Evolutionary conservation across 2,888 invertebrate species (phyloP).

Genomic region (Lycophotia porphyrea): DNA sequence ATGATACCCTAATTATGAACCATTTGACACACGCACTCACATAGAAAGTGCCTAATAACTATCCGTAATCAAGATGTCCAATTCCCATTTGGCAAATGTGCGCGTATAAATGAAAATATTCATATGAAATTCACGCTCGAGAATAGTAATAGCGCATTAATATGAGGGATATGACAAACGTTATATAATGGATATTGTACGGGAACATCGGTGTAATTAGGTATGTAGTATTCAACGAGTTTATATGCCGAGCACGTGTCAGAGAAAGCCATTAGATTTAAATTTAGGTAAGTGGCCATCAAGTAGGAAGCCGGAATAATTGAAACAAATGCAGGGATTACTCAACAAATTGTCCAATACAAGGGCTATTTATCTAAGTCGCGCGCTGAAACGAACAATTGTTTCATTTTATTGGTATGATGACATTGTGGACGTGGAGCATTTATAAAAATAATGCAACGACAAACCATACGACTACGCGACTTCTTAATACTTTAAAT

Average conservation of each 20-base stretch:
- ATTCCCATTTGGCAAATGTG: slow-evolving; percentile 66
- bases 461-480: not conserved
- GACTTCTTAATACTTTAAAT: not conserved
- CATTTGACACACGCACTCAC: slow-evolving; percentile 85
- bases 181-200: slow-evolving; percentile 72
- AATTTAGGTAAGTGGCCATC: slow-evolving; percentile 81
- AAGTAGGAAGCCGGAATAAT: slow-evolving; percentile 87
- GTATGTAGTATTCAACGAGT: slow-evolving; percentile 70
- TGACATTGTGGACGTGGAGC: slow-evolving; percentile 69
- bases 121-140: slow-evolving; percentile 70
- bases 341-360: slow-evolving; percentile 90
- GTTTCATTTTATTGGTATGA: slow-evolving; percentile 80
- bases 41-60: slow-evolving; percentile 78
- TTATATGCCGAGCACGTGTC: slow-evolving; percentile 82
- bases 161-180: slow-evolving; percentile 73
- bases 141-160: slow-evolving; percentile 70
- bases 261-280: slow-evolving; percentile 75
- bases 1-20: slow-evolving; percentile 88
- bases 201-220: slow-evolving; percentile 76
- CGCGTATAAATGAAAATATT: slow-evolving; percentile 59
- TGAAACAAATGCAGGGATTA: slow-evolving; percentile 90
- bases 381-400: slow-evolving; percentile 80
- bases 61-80: slow-evolving; percentile 80
- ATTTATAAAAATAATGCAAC: slow-evolving; percentile 38
- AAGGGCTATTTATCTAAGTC: slow-evolving; percentile 89